Evolutionary conservation across 1,140 invertebrate genomes (phyloP).

Genomic region (Lordiphosa collinella): DNA sequence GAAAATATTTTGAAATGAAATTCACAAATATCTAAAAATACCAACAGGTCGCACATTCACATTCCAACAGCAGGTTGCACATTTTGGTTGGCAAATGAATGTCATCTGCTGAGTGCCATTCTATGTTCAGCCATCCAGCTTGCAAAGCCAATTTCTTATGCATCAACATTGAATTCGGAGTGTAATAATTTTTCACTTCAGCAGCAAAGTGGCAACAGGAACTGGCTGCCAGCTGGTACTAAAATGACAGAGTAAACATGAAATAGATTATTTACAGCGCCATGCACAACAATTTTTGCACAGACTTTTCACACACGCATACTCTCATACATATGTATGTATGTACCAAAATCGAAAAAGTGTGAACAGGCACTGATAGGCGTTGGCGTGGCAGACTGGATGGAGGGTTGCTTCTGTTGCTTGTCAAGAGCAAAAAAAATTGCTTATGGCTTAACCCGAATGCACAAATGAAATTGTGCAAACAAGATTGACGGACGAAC

Average conservation of each 20-base stretch:
- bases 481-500: conserved; percentile 30
- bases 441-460: conserved; percentile 37
- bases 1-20: background rate
- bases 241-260: conserved; percentile 55
- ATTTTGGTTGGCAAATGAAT: too few species aligned
- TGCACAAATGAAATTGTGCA: conserved; percentile 51
- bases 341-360: conserved; percentile 14
- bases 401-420: conserved; percentile 6
- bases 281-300: too few species aligned
- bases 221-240: conserved; percentile 3
- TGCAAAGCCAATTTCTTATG: conserved; percentile 1
- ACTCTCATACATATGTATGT: background rate
- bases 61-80: too few species aligned
- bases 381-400: background rate
- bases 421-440: conserved; percentile 33
- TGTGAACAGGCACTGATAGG: conserved; percentile 54
- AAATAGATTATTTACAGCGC: conserved; percentile 69
- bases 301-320: conserved; percentile 22
- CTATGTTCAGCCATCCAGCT: background rate
- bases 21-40: too few species aligned
- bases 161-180: conserved; percentile 43
- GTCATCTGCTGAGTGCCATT: too few species aligned
- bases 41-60: too few species aligned
- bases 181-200: conserved; percentile 49
- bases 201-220: conserved; percentile 19